These are phyloP conservation scores for Crocidura indochinensis DNA, from an alignment of 2,797 vertebrate genomes.

Conservation along the genomic window DNA sequence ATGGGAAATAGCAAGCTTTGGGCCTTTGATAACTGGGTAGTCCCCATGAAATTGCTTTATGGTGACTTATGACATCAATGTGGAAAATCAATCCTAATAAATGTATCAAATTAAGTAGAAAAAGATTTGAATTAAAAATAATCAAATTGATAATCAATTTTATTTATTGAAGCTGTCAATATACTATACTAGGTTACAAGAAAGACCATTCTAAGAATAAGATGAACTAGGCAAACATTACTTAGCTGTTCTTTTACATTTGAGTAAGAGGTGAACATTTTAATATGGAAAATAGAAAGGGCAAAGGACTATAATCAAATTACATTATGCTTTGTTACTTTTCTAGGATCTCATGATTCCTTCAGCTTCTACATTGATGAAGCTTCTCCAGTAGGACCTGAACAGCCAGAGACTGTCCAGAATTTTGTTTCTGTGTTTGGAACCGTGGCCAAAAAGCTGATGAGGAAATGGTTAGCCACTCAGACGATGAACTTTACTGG, in stretches of 20 bases:
- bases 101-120: not conserved
- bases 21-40: not conserved
- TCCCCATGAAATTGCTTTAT: not conserved
- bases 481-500: conserved; percentile 98
- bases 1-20: not conserved
- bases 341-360: conserved; percentile 98
- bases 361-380: conserved; percentile 99
- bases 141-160: conserved; percentile 11
- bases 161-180: not conserved
- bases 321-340: conserved; percentile 80
- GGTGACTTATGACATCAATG: not conserved
- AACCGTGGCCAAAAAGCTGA: conserved; percentile 98
- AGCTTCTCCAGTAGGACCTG: conserved; percentile 97
- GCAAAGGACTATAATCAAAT: not conserved
- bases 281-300: not conserved
- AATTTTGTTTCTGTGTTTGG: conserved; percentile 99
- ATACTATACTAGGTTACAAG: not conserved
- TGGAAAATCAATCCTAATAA: not conserved
- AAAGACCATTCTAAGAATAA: not conserved
- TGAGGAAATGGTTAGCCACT: conserved; percentile 99
- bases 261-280: not conserved
- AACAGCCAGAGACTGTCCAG: conserved; percentile 98
- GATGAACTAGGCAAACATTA: conserved; percentile 33
- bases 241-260: conserved; percentile 11
- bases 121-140: conserved; percentile 23